Evolutionary conservation across 1,140 invertebrate genomes (phyloP), one percentile per base, ranked within the genome.

Genomic region (Drosophila subpulchrella): DNA sequence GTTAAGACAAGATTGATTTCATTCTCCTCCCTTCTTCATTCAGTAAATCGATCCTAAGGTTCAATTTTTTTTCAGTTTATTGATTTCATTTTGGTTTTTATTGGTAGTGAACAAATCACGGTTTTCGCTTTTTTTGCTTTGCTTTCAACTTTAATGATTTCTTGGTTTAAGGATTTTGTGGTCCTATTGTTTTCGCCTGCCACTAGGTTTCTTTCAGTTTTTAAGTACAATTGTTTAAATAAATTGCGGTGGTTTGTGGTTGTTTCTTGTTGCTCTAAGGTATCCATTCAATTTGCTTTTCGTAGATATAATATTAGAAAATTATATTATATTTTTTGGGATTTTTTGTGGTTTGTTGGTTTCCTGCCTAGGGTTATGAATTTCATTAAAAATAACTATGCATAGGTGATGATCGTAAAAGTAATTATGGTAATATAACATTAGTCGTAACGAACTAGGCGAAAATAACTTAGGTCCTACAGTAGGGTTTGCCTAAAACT

Each of bases 221-320:
- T 86, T 86, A 86, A 86, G 83, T 86, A 86, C 83, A 82, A 68
- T 78, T 76, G 51, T 73, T 75, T 86, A 78, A 82, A 76, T 82
- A 56, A 77, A 44, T 83, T 80, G 76, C 83, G 83, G 83, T 86
- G 83, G 83, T 86, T 82, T 73, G 75, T 78, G 50, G 67, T 71
- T 41, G 39, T 42, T 71, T 70, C 44, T 74, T 65, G 51, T 79
- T 66, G 59, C 67, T 79, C 78, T 82, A 66, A 72, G 82, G 81
- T 70, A 74, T 74, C 44, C 59, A 54, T 36, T 42, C 53, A 57
- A 42, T 32, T 57, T 50, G 58, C 15, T 51, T 58, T 67, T 34
- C n/a, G 30, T 51, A 34, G 30, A 15, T 17, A 32, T 30, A 15
- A 50, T 32, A 51, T 34, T 36, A 61, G 55, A 78, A 76, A 71